Percentiles rank a stretch among this genome's conserved stretches.
Conservation (phyloP, 1,140 invertebrate genomes). For the Zaprionus africanus region DNA sequence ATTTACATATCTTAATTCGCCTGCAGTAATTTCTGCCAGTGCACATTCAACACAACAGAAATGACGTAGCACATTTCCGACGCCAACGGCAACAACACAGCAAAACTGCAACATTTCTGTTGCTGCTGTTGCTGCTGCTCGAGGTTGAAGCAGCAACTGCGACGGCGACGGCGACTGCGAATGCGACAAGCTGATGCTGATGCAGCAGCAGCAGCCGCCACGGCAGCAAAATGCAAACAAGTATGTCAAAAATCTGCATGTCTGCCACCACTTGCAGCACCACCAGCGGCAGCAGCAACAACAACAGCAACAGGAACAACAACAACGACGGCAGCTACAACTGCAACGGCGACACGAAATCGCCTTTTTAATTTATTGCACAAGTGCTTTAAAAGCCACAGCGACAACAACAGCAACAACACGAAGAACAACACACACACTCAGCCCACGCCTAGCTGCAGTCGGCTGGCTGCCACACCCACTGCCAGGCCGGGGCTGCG, state of each 20-base stretch:
- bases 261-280: slow-evolving; percentile 78
- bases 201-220: slow-evolving; percentile 60
- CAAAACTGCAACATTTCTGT: slow-evolving; percentile 31
- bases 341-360: slow-evolving; percentile 73
- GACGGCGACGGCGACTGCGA: slow-evolving; percentile 56
- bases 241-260: slow-evolving; percentile 83
- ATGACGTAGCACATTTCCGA: slow-evolving; percentile 65
- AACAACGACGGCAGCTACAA: slow-evolving; percentile 51
- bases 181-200: slow-evolving; percentile 57
- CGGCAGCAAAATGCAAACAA: slow-evolving; percentile 82
- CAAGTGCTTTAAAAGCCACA: slow-evolving; percentile 78
- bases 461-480: slow-evolving; percentile 21
- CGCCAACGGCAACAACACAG: slow-evolving; percentile 32
- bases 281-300: slow-evolving; percentile 17
- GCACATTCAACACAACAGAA: slow-evolving; percentile 40
- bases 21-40: slow-evolving; percentile 39
- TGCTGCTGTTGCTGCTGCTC: slow-evolving; percentile 45
- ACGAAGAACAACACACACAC: too few species aligned
- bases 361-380: slow-evolving; percentile 83
- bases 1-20: background rate
- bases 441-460: too few species aligned
- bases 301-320: slow-evolving; percentile 23
- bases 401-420: background rate
- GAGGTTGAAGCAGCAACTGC: slow-evolving; percentile 61
- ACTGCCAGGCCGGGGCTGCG: slow-evolving; percentile 24